phyloP scores from a whole-genome alignment of 2,888 invertebrate species.

The Spilarctia lutea region DNA sequence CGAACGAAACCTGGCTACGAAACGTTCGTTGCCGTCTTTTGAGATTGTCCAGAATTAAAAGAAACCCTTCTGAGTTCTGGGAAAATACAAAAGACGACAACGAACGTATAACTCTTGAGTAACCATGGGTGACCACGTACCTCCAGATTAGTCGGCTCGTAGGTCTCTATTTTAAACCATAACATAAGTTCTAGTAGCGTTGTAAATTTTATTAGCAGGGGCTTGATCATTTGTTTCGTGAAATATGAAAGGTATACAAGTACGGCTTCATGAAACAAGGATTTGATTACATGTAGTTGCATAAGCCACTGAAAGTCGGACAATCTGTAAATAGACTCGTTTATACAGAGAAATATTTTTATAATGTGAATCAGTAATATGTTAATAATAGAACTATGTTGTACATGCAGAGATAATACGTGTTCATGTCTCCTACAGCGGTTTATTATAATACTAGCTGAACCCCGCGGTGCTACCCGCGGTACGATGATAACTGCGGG shows the following conservation, averaged over 20 bases:
- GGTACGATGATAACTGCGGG: no score
- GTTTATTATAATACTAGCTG: not conserved
- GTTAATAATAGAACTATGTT: conserved; percentile 39
- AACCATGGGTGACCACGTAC: no score
- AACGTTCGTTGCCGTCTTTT: no score
- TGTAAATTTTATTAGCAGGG: not conserved
- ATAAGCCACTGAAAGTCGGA: conserved; percentile 26
- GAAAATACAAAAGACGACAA: no score
- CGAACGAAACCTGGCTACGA: no score
- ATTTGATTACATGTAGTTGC: conserved; percentile 7
- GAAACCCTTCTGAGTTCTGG: no score
- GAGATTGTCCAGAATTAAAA: no score
- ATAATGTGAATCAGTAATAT: conserved; percentile 41
- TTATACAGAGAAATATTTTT: conserved; percentile 23
- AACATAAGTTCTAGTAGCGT: not conserved
- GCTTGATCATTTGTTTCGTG: not conserved
- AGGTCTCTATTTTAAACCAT: no score
- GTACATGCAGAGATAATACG: conserved; percentile 12
- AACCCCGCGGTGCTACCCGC: no score
- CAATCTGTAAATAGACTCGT: conserved; percentile 44
- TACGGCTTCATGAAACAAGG: conserved; percentile 18
- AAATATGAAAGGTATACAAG: conserved; percentile 6
- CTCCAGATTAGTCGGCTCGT: no score
- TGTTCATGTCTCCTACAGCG: not conserved
- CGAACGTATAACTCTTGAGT: no score